phyloP scores from a whole-genome alignment of 30 jellyfish, hydroid and myxozoan species.

The Pseudorhiza aurosa region DNA sequence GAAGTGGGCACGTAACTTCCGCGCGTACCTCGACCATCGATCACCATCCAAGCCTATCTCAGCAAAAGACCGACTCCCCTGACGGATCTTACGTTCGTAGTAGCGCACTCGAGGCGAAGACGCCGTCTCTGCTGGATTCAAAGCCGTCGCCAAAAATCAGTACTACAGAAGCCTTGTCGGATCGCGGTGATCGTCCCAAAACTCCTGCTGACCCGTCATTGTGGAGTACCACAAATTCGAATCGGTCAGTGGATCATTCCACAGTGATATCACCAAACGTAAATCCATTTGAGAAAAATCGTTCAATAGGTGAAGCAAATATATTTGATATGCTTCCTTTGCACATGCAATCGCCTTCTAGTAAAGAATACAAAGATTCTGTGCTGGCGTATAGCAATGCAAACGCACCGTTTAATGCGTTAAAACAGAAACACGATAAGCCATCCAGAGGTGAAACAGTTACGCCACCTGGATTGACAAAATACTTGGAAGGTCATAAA shows the following conservation, averaged over 20 bases:
- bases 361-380: conserved; percentile 23
- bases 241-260: conserved; percentile 33
- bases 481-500: conserved; percentile 59
- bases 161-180: background rate
- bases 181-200: conserved; percentile 1
- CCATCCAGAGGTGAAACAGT: conserved; percentile 5
- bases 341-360: conserved; percentile 25
- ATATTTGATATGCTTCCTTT: conserved; percentile 53
- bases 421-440: conserved; percentile 21
- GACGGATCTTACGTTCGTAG: background rate
- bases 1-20: conserved; percentile 1
- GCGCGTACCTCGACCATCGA: conserved; percentile 29
- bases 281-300: conserved; percentile 50
- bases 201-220: background rate
- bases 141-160: background rate
- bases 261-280: conserved; percentile 38
- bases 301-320: conserved; percentile 36
- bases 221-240: background rate
- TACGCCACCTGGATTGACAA: conserved; percentile 48
- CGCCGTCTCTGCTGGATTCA: background rate
- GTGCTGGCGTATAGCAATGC: background rate
- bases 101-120: background rate
- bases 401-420: background rate
- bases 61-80: conserved; percentile 7
- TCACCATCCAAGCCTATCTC: conserved; percentile 10